Evolutionary conservation across 2,888 invertebrate genomes (phyloP), one percentile per base, ranked within the genome.

Genomic region (Pseudanteris insignis): DNA sequence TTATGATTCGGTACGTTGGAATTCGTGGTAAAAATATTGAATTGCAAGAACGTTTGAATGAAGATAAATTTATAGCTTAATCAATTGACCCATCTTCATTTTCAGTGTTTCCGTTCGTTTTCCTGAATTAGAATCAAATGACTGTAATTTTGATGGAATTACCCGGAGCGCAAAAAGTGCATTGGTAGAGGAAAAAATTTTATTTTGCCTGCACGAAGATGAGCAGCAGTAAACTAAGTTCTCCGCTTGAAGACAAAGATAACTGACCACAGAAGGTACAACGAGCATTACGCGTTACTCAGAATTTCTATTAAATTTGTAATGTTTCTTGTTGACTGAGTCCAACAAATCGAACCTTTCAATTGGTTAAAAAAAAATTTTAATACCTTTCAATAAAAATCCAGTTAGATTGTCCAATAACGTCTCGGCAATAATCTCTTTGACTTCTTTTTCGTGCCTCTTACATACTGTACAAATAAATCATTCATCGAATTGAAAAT

Each of bases 21-120:
- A 5, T 18, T 2, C 29, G 5, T 11, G 9, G 28, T 13, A 43
- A 43, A 21, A 21, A 5, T 3, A 21, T 21, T 21, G n/a, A n/a
- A n/a, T n/a, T 18, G 18, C 18, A 18, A 26, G 15, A 26, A 38
- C 11, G 25, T 38, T 32, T 36, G 38, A 48, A 48, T 57, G 32
- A 44, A 25, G 25, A 36, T 18, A 36, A 41, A 41, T 53, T 47
- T 53, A 47, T 53, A 24, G 28, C 32, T 47, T 33, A 59, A 53
- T 59, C 47, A 53, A 47, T 59, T 46, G 51, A 59, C 58, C 46
- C 29, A 26, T 51, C n/a, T 6, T 6, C 26, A 25, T 29, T 41
- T 36, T 48, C 53, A 43, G 53, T 53, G 60, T 60, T 60, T 60
- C 60, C 48, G 59, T 60, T 60, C 53, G 38, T 37, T 60, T 53